Evolutionary conservation across 2,888 invertebrate species (phyloP).

Genomic region (Mongoloraphidia duomilia): DNA sequence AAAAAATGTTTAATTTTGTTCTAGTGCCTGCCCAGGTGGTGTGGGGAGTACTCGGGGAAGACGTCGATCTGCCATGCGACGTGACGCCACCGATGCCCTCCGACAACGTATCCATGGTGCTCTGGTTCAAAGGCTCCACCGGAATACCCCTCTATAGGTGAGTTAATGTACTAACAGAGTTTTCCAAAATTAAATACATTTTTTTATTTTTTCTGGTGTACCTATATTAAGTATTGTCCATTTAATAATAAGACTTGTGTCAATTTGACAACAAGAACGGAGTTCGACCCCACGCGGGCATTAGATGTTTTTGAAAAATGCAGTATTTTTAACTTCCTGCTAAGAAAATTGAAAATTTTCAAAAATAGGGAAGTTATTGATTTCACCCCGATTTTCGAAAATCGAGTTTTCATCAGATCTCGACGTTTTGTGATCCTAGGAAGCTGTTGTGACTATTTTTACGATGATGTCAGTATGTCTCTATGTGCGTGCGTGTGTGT

Average conservation of each 20-base stretch:
- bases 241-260: neutral
- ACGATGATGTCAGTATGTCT: no score
- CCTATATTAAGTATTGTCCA: neutral
- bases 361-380: no score
- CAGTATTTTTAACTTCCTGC: no score
- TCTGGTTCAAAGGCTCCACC: conserved; percentile 79
- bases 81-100: conserved; percentile 54
- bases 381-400: no score
- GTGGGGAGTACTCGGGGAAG: conserved; percentile 64
- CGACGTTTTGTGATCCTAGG: no score
- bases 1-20: conserved; percentile 22
- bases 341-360: no score
- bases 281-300: no score
- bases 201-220: neutral
- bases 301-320: no score
- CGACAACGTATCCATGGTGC: conserved; percentile 64
- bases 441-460: no score
- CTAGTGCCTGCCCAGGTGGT: conserved; percentile 49
- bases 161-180: conserved; percentile 20
- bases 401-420: no score
- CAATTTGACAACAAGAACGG: no score
- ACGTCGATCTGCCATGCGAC: conserved; percentile 72
- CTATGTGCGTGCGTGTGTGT: no score
- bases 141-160: conserved; percentile 82
- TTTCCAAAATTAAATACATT: neutral